These are phyloP conservation scores for Poeciliopsis retropinna DNA, from an alignment of 2,113 vertebrate species.

Conservation along the genomic window DNA sequence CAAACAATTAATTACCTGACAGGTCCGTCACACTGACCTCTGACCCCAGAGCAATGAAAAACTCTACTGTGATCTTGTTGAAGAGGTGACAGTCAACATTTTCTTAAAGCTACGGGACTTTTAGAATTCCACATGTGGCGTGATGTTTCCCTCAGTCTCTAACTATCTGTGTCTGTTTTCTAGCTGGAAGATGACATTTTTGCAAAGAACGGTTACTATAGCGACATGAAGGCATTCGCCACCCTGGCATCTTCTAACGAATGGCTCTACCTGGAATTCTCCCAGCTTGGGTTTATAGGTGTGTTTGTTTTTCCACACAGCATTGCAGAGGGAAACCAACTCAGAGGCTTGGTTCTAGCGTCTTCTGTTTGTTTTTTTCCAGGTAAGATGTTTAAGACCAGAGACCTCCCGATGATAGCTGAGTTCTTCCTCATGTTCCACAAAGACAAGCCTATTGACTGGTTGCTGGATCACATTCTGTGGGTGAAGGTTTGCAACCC, in stretches of 20 bases:
- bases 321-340: not conserved
- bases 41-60: no score
- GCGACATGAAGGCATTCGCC: constrained; percentile 86
- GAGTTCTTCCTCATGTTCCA: constrained; percentile 98
- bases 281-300: constrained; percentile 95
- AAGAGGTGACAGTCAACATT: no score
- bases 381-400: constrained; percentile 92
- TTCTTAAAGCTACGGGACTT: no score
- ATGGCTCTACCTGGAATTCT: constrained; percentile 96
- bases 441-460: constrained; percentile 96
- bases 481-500: constrained; percentile 97
- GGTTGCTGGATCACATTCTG: constrained; percentile 94
- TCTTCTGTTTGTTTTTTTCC: not conserved
- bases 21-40: no score
- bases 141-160: no score
- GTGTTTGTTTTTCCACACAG: constrained; percentile 34
- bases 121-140: no score
- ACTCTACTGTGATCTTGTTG: no score
- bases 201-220: constrained; percentile 89
- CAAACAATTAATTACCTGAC: no score
- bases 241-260: constrained; percentile 80
- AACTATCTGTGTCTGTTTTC: constrained; percentile 1
- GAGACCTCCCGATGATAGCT: constrained; percentile 89
- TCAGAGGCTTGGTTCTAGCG: not conserved
- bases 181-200: constrained; percentile 96